phyloP scores from a whole-genome alignment of 2,888 invertebrate species.

The Agelastica alni region DNA sequence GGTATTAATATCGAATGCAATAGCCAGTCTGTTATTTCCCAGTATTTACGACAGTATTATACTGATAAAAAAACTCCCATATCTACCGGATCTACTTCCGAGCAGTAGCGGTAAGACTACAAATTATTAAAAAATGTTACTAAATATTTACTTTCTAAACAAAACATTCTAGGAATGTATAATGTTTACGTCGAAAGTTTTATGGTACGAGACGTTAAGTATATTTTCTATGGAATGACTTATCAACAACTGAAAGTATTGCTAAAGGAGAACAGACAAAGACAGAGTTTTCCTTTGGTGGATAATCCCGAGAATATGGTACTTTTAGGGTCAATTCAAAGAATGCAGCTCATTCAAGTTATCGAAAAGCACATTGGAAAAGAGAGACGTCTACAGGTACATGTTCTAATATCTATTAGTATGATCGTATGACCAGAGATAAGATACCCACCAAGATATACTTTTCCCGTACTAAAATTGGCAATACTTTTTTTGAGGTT shows the following conservation, averaged over 20 bases:
- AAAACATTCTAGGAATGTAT: slow-evolving; percentile 80
- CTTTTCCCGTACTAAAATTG: no score
- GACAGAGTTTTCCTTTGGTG: slow-evolving; percentile 92
- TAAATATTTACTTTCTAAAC: neutral
- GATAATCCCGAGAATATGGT: slow-evolving; percentile 91
- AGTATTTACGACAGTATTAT: slow-evolving; percentile 99
- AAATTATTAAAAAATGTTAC: neutral
- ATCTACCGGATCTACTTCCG: slow-evolving; percentile 91
- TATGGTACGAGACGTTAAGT: slow-evolving; percentile 90
- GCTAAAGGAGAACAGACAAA: slow-evolving; percentile 70
- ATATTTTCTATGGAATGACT: slow-evolving; percentile 89
- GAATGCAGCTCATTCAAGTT: slow-evolving; percentile 83
- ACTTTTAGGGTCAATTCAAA: slow-evolving; percentile 90
- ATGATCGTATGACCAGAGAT: no score
- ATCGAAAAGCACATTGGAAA: slow-evolving; percentile 87
- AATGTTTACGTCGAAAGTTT: slow-evolving; percentile 96
- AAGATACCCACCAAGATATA: no score
- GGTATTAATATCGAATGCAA: slow-evolving; percentile 92
- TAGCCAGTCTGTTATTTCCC: slow-evolving; percentile 91
- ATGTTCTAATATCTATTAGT: no score
- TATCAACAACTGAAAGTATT: slow-evolving; percentile 87
- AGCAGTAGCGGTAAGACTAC: slow-evolving; percentile 70
- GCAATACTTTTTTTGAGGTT: no score
- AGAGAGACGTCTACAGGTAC: slow-evolving; percentile 70
- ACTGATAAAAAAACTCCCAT: slow-evolving; percentile 94